Base-by-base conservation (phyloP, 2,797 vertebrate genomes). In the Poeciliopsis paucimaculata region DNA sequence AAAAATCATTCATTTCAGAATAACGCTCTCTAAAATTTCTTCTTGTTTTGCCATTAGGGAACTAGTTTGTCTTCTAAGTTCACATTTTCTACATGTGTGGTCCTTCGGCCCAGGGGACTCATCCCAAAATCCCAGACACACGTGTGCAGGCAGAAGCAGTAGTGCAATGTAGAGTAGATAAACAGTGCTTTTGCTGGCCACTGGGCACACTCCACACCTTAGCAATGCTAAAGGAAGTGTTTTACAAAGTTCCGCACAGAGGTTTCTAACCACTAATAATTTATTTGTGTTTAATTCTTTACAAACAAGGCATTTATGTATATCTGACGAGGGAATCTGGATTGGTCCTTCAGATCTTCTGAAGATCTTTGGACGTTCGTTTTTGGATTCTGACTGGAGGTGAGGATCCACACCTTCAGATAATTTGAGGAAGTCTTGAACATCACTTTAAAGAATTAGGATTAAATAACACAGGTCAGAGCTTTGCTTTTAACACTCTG, bases 61-160 rank as follows among this genome's bases (percentile, higher is more conserved):
- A 85, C 74, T 80, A 77, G 85, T 81, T 79, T 77, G 73, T 87
- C 86, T 74, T 68, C 84, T 79, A 91, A 92, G 93, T 95, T 94
- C 94, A 94, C 87, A 85, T 92, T 94, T 86, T 93, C 95, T 87
- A 93, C 95, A 95, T 96, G 95, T 96, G 96, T 96, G 96, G 95
- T 96, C 96, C 85, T 51, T 47, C 20, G 71, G 91, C 94, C 95
- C 95, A 80, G 80, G 95, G 94, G 95, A 94, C 89, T 94, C 86
- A 94, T 95, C 93, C 92, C 91, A 94, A 92, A 95, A 96, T 95
- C 92, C 90, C 92, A 94, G 93, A 93, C 94, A 94, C 94, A 96
- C 93, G 93, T 95, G 94, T 94, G 92, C 93, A 92, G 91, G 92
- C 94, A 94, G 92, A 95, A 92, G 93, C 93, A 92, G 94, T 93